phyloP scores from a whole-genome alignment of 2,888 invertebrate species.

The Nasonia oneida region DNA sequence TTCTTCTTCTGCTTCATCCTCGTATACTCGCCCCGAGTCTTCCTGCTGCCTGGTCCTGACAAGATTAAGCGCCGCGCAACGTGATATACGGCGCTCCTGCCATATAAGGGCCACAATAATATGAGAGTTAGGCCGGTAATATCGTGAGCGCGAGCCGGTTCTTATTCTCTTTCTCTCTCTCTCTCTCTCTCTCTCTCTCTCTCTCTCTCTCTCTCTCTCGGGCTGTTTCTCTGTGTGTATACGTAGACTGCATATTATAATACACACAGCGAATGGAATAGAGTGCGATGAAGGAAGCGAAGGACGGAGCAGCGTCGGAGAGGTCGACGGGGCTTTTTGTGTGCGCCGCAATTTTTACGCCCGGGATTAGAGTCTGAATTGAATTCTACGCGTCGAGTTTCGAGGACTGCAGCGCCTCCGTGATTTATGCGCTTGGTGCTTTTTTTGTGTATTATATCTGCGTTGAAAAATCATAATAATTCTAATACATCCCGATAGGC shows the following conservation, averaged over 20 bases:
- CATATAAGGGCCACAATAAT: conserved; percentile 72
- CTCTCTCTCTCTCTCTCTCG: neutral
- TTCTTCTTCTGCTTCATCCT: conserved; percentile 19
- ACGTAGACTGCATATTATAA: neutral
- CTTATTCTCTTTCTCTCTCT: neutral
- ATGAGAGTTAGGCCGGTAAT: conserved; percentile 70
- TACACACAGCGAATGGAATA: neutral
- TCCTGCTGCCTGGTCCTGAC: conserved; percentile 58
- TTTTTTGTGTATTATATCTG: too few species aligned
- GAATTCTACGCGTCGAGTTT: neutral
- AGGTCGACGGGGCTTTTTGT: neutral
- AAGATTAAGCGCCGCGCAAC: conserved; percentile 67
- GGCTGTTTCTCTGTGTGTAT: too few species aligned
- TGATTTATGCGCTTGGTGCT: neutral
- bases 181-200: too few species aligned
- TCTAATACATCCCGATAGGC: too few species aligned
- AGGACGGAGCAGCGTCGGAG: neutral
- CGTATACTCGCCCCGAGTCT: conserved; percentile 42
- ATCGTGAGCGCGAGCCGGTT: conserved; percentile 64
- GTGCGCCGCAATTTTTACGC: neutral
- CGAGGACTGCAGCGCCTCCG: neutral
- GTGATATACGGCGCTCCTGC: conserved; percentile 69
- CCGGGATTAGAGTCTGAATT: neutral
- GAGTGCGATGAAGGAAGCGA: neutral
- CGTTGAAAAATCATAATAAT: too few species aligned